Conservation (phyloP, 2,797 vertebrate genomes). For the Arremon brunneinucha region DNA sequence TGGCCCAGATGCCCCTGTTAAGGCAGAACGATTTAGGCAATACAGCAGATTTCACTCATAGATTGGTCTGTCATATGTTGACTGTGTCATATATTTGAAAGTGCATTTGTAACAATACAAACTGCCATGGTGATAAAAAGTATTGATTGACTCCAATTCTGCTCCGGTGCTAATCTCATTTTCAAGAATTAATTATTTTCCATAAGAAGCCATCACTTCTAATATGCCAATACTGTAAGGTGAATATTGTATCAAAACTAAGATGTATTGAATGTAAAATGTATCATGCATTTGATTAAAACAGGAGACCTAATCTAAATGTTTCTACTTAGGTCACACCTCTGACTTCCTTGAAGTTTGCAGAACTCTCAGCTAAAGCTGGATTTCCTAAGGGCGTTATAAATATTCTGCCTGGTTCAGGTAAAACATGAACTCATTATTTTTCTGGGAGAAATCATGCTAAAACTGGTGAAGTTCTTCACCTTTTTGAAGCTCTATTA, state of each 20-base stretch:
- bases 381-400: conserved; percentile 94
- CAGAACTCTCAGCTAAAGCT: conserved; percentile 89
- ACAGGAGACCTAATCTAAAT: not conserved
- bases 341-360: conserved; percentile 93
- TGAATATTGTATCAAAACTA: not conserved
- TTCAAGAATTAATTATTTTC: not conserved
- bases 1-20: not conserved
- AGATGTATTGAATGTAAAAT: not conserved
- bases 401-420: conserved; percentile 95
- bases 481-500: not conserved
- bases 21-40: not conserved
- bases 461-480: not conserved
- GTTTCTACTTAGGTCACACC: conserved; percentile 87
- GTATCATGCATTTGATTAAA: not conserved
- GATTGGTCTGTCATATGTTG: not conserved
- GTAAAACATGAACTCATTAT: conserved; percentile 68
- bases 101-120: not conserved
- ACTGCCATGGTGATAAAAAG: not conserved
- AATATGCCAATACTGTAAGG: not conserved
- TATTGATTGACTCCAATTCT: not conserved
- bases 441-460: not conserved
- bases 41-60: not conserved
- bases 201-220: not conserved
- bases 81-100: not conserved
- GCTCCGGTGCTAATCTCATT: not conserved